A percentile compares a stretch with the other conserved stretches of the same genome.
Conservation (phyloP, 1,140 invertebrate species). For the Chymomyza costata region DNA sequence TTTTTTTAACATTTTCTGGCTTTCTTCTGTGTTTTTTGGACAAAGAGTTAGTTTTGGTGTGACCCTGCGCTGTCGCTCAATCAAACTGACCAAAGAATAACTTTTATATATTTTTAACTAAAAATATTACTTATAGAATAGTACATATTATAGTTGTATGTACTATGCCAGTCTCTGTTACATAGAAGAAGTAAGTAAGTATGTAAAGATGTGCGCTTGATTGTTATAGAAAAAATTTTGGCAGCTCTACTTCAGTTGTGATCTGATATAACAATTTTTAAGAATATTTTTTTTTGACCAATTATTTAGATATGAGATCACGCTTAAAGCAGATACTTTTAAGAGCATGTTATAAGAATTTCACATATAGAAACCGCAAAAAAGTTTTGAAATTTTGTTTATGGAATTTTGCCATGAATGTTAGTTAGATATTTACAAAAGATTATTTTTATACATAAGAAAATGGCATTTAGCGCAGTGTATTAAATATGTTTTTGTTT, state of each 20-base stretch:
- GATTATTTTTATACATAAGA: constrained; percentile 34
- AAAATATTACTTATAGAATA: too few relatives aligned
- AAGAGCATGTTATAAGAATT: constrained; percentile 17
- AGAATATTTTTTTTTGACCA: constrained; percentile 11
- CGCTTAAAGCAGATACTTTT: constrained; percentile 30
- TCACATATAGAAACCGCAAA: constrained; percentile 26
- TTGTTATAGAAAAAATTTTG: constrained; percentile 16
- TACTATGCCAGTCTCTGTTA: too few relatives aligned
- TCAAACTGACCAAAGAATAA: too few relatives aligned
- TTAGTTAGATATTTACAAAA: constrained; percentile 46
- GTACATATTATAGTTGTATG: too few relatives aligned
- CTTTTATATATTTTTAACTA: too few relatives aligned
- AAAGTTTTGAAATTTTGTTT: too few relatives aligned
- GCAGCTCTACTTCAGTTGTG: constrained; percentile 29
- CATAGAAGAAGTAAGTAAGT: too few relatives aligned
- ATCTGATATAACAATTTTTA: constrained; percentile 10
- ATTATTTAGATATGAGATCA: constrained; percentile 29
- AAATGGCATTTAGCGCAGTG: constrained; percentile 40
- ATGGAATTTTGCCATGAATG: too few relatives aligned
- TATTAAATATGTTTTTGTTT: constrained; percentile 12
- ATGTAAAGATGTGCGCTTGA: constrained; percentile 38
- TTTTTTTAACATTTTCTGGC: too few relatives aligned
- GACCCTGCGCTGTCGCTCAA: too few relatives aligned
- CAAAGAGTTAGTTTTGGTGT: too few relatives aligned
- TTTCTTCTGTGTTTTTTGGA: too few relatives aligned